These are phyloP conservation scores for Sebastes cheni DNA, from an alignment of 2,797 vertebrate genomes.

Conservation along the genomic window DNA sequence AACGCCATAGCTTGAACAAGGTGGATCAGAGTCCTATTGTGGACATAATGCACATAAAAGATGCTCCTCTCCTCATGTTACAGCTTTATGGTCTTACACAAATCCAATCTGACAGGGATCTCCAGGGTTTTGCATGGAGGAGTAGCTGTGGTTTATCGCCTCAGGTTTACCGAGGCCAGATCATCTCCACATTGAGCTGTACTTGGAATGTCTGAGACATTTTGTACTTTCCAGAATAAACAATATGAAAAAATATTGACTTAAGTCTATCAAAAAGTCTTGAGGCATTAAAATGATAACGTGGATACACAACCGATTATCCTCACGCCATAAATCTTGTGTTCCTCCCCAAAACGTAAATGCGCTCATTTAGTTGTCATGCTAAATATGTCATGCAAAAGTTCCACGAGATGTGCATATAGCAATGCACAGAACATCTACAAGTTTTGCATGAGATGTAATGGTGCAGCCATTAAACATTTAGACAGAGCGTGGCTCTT, in stretches of 20 bases:
- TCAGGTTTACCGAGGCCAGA: constrained; percentile 43
- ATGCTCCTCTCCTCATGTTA: constrained; percentile 59
- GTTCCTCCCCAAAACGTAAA: background rate
- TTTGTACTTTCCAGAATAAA: background rate
- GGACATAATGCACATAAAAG: constrained; percentile 55
- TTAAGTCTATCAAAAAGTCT: background rate
- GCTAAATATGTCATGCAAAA: background rate
- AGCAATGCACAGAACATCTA: background rate
- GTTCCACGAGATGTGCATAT: background rate
- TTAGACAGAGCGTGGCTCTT: background rate
- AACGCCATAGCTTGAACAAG: constrained; percentile 52
- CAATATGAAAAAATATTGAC: background rate
- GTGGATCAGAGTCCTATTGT: constrained; percentile 53
- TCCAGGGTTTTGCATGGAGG: constrained; percentile 46
- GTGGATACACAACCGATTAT: background rate
- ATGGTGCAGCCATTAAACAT: background rate
- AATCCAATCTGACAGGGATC: constrained; percentile 71
- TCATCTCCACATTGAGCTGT: constrained; percentile 15
- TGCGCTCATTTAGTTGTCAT: background rate
- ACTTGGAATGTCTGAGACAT: background rate
- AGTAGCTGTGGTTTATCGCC: constrained; percentile 59
- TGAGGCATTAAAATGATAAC: background rate
- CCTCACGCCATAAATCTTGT: background rate
- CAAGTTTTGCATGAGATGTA: background rate
- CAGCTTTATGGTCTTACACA: constrained; percentile 68